Evolutionary conservation across 2,113 vertebrate species (phyloP), one percentile per base, ranked within the genome.

Genomic region (Mobula birostris): DNA sequence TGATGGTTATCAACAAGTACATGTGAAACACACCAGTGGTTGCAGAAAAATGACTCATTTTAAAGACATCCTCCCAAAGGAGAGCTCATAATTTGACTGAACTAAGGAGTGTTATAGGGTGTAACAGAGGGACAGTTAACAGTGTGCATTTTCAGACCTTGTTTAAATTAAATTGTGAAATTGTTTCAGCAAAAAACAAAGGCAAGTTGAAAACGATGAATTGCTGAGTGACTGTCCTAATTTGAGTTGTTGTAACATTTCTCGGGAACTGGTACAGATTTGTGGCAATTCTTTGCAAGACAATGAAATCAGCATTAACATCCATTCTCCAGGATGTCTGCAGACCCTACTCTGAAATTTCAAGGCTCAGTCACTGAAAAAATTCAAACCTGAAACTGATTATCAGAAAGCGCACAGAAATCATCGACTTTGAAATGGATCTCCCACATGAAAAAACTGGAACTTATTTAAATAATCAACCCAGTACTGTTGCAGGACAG

Each of bases 221-320:
- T 85, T 63, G 24, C 80, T 24, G 8, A 17, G 40, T 6, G 80
- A 19, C 17, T 48, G 48, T 48, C 48, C 48, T 48, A 48, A 48
- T 48, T 48, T 4, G 3, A 48, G 48, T 48, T 48, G 48, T 48
- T 4, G 48, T 48, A 14, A 11, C 14, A 5, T 66, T 14, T 66
- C 63, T 66, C 63, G 6, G 14, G 8, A 7, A 14, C 14, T 66
- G 63, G 63, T 48, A 48, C 48, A 19, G 29, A 8, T 32, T 61
- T 63, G 63, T 0, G 29, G 12, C 7, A 66, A 32, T 17, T 12
- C 56, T 61, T 8, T 14, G 58, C 14, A 24, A 87, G 29, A 14
- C 0, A 14, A 58, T 11, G 1, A 0, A 5, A n/a, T 4, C 58
- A 63, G 11, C 4, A 2, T 15, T 19, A 2, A 32, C 6, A 12